Base-by-base conservation (phyloP, 1,140 invertebrate species). In the Drosophila busckii region DNA sequence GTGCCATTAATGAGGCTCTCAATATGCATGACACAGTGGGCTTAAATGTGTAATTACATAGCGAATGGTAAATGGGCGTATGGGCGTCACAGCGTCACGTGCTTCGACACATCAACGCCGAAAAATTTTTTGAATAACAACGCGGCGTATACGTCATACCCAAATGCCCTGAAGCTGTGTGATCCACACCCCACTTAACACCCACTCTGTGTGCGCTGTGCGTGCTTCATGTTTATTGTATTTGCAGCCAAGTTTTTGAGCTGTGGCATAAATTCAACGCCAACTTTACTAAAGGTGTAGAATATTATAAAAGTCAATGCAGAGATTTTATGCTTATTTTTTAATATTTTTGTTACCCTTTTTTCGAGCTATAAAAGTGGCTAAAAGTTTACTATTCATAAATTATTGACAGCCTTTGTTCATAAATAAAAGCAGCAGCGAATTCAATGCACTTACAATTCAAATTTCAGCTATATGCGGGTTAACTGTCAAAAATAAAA, bases 21-120 rank as follows among this genome's bases (percentile, higher is more conserved):
- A 82, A 80, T 80, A 82, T 80, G 75, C 75, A 80, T 61, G 69
- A 82, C 75, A 80, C 75, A 80, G 28, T n/a, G n/a, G 64, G 68
- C 68, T 71, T 78, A 68, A 78, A 80, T 78, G 73, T 78, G 73
- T 71, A 78, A 78, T 78, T 78, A 70, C 59, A 38, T n/a, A 52
- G 40, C 34, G 53, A 31, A 56, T 58, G 60, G 49, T 46, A 46
- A 25, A 25, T 10, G 37, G 37, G 5, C 19, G 26, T 12, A n/a
- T n/a, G n/a, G 22, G 22, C 25, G 40, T 19, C 49, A 34, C 49
- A 4, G 9, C 17, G 34, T 53, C 62, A 78, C 71, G 75, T 80
- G 63, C 68, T 48, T 50, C 35, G n/a, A n/a, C n/a, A n/a, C 46
- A 67, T 63, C 67, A 49, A 37, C 56, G 52, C 49, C 53, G 26